Percentiles rank a stretch among this genome's conserved stretches.
Evolutionary conservation across 2,113 vertebrate genomes (phyloP).

Genomic region (Recurvirostra avosetta): DNA sequence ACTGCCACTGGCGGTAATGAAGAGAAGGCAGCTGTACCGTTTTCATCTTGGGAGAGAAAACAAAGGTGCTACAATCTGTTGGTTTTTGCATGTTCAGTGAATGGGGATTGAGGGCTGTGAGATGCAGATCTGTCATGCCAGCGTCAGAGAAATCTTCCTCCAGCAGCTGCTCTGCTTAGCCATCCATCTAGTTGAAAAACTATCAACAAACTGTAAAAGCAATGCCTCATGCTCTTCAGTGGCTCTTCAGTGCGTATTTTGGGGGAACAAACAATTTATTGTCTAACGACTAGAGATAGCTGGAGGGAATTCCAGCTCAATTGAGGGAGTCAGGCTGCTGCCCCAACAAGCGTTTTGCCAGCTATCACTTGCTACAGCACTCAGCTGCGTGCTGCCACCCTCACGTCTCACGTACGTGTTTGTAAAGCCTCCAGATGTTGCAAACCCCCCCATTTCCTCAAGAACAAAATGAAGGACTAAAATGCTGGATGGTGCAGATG

Average conservation of each 20-base stretch:
- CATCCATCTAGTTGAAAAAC: not conserved
- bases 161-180: not conserved
- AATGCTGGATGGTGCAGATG: not conserved
- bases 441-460: not conserved
- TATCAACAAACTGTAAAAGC: not conserved
- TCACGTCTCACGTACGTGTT: accelerated
- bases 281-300: not conserved
- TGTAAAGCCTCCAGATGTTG: not conserved
- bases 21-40: not conserved
- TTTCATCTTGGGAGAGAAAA: not conserved
- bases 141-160: not conserved
- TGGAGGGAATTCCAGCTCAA: not conserved
- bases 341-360: not conserved
- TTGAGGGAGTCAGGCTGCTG: not conserved
- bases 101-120: not conserved
- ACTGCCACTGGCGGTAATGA: not conserved
- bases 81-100: not conserved
- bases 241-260: not conserved
- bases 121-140: not conserved
- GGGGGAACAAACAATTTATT: not conserved
- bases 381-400: not conserved
- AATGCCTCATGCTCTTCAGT: not conserved
- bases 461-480: not conserved
- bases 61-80: not conserved
- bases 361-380: accelerated